Conservation (phyloP, 2,888 invertebrate genomes). For the Caenorhabditis virilis region DNA sequence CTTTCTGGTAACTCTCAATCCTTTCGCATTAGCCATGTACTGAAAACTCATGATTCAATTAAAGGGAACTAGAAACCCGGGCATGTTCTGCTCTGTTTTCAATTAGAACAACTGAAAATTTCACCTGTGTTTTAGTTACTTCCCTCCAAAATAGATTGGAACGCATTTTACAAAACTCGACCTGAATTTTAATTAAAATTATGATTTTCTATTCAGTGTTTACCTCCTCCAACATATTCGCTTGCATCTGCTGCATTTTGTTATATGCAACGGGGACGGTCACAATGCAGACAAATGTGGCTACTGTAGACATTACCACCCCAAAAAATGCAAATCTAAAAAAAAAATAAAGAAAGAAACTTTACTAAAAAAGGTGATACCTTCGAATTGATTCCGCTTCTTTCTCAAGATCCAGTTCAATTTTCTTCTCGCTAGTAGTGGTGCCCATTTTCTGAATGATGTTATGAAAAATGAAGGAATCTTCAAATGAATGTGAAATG, state of each 20-base stretch:
- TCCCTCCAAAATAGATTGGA: conserved; percentile 64
- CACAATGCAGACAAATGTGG: conserved; percentile 62
- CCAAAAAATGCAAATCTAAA: conserved; percentile 62
- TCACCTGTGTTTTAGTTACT: conserved; percentile 63
- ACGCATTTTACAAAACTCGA: conserved; percentile 63
- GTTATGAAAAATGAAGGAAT: too few relatives aligned
- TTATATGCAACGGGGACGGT: conserved; percentile 65
- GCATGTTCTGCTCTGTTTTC: neutral
- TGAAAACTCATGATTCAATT: conserved; percentile 6
- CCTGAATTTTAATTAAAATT: conserved; percentile 6
- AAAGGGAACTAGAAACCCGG: neutral
- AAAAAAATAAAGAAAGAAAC: neutral
- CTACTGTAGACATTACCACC: conserved; percentile 61
- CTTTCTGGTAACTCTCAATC: conserved; percentile 25
- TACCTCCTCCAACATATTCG: conserved; percentile 59
- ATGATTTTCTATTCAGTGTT: neutral
- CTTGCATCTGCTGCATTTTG: conserved; percentile 63
- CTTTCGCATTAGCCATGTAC: conserved; percentile 31
- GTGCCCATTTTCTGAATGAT: too few relatives aligned
- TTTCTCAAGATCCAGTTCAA: conserved; percentile 18
- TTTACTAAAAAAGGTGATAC: conserved; percentile 5
- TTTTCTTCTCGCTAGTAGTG: too few relatives aligned
- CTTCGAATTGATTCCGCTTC: conserved; percentile 28
- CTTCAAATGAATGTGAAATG: too few relatives aligned
- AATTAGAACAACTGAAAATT: neutral